phyloP scores from a whole-genome alignment of 2,113 vertebrate species.

The Dendrocopos noguchii region DNA sequence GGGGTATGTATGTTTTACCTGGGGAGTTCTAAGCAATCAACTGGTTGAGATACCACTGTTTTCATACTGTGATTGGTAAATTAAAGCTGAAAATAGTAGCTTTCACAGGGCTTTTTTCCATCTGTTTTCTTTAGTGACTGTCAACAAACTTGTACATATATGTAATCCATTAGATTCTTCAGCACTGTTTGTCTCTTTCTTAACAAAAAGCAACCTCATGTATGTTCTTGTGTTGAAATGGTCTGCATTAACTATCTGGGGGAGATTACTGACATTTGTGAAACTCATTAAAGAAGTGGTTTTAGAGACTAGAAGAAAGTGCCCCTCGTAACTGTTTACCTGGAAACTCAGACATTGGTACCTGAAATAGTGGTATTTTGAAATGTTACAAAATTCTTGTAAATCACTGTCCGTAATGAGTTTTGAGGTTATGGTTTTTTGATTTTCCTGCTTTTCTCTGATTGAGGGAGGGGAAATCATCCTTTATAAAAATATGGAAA shows the following conservation, averaged over 20 bases:
- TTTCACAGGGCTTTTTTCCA: background rate
- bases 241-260: background rate
- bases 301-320: background rate
- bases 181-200: background rate
- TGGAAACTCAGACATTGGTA: background rate
- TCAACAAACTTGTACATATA: background rate
- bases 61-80: background rate
- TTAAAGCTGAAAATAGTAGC: background rate
- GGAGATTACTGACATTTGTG: background rate
- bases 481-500: background rate
- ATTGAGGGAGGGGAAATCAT: background rate
- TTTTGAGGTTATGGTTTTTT: background rate
- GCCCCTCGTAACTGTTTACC: background rate
- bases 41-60: background rate
- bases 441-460: background rate
- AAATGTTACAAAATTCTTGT: background rate
- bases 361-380: background rate
- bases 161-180: background rate
- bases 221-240: background rate
- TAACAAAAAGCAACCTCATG: background rate
- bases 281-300: background rate
- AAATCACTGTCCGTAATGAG: background rate
- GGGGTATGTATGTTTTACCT: conserved; percentile 79
- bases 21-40: background rate
- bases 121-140: background rate